phyloP scores from a whole-genome alignment of 2,113 vertebrate genomes.

The Panthera tigris region DNA sequence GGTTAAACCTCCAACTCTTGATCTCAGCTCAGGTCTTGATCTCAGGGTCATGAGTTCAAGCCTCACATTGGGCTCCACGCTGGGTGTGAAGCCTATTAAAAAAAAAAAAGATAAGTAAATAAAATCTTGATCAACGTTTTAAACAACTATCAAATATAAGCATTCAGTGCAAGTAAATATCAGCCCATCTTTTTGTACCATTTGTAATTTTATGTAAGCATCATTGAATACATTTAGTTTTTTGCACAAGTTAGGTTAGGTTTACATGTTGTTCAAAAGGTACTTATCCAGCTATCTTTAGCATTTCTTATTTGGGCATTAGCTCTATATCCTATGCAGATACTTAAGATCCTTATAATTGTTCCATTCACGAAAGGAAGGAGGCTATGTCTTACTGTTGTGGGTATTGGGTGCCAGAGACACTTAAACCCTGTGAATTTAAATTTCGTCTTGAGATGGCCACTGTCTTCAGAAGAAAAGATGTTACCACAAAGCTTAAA shows the following conservation, averaged over 20 bases:
- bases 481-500: slow-evolving; percentile 10
- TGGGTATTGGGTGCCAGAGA: background rate
- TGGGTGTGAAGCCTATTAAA: too few species aligned
- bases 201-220: background rate
- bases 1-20: too few species aligned
- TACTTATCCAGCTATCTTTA: background rate
- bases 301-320: background rate
- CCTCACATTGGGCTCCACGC: too few species aligned
- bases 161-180: background rate
- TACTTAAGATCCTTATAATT: background rate
- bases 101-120: too few species aligned
- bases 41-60: too few species aligned
- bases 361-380: background rate
- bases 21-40: too few species aligned
- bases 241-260: background rate
- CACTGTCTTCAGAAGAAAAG: background rate
- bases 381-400: background rate
- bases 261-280: background rate
- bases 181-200: background rate
- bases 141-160: background rate
- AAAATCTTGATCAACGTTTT: background rate
- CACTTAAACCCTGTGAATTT: background rate
- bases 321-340: background rate
- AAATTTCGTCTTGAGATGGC: background rate
- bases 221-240: background rate